Conservation (phyloP, 2,888 invertebrate species). For the Campoplex capitator region DNA sequence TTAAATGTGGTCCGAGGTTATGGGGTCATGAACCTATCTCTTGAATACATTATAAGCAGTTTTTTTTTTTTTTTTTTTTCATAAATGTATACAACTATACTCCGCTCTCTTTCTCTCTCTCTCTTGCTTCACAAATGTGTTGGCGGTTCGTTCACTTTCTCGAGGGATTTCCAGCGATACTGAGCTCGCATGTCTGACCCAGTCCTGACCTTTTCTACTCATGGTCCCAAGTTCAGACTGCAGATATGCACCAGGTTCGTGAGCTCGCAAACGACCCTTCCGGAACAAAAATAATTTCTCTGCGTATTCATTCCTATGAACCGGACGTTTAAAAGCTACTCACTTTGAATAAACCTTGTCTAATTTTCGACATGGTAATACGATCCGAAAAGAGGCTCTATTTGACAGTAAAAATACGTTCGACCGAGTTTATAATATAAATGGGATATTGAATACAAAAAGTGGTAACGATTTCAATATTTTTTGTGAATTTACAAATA, state of each 20-base stretch:
- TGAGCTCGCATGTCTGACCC: constrained; percentile 36
- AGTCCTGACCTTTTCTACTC: constrained; percentile 49
- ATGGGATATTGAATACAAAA: background rate
- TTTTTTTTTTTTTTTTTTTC: constrained; percentile 3
- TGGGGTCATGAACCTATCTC: constrained; percentile 1
- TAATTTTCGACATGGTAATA: constrained; percentile 43
- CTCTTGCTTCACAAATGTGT: background rate
- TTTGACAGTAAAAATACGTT: background rate
- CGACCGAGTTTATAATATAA: background rate
- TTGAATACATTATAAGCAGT: constrained; percentile 11
- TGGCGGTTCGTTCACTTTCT: constrained; percentile 30
- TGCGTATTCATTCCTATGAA: constrained; percentile 48
- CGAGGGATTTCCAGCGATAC: constrained; percentile 4
- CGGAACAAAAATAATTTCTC: constrained; percentile 66
- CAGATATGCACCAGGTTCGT: constrained; percentile 3
- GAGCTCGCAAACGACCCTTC: constrained; percentile 19
- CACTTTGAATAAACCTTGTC: constrained; percentile 59
- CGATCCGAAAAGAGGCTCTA: background rate
- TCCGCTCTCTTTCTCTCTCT: background rate
- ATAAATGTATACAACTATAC: background rate
- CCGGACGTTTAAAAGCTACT: constrained; percentile 49
- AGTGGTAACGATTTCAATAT: no score
- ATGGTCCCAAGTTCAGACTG: constrained; percentile 54
- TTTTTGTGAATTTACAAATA: no score
- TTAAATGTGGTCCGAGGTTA: constrained; percentile 23